These are phyloP conservation scores for Cephonodes hylas DNA, from an alignment of 2,888 invertebrate genomes.

Conservation along the genomic window DNA sequence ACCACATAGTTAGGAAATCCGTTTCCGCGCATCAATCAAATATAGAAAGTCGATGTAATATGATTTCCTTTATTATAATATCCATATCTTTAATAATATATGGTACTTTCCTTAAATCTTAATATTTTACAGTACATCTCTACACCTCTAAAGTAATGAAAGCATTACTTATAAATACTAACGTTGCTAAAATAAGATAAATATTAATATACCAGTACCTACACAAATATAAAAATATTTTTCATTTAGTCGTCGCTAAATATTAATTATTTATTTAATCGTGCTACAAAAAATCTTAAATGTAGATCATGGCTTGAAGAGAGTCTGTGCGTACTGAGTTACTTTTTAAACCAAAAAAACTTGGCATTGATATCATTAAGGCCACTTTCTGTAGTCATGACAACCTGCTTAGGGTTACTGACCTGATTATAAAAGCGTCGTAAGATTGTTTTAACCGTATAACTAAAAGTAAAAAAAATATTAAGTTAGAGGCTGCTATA, in stretches of 20 bases:
- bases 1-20: constrained; percentile 28
- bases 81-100: background rate
- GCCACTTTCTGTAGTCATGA: constrained; percentile 40
- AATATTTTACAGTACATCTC: too few relatives aligned
- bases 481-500: too few relatives aligned
- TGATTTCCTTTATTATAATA: background rate
- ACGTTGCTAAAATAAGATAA: too few relatives aligned
- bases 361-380: constrained; percentile 46
- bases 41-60: constrained; percentile 19
- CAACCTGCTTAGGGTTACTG: background rate
- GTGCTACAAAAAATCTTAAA: constrained; percentile 33
- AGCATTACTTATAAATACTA: too few relatives aligned
- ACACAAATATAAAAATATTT: background rate
- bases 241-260: background rate
- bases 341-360: constrained; percentile 37
- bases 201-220: background rate
- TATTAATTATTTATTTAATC: background rate
- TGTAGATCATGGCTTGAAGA: constrained; percentile 54
- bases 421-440: background rate
- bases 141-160: too few relatives aligned
- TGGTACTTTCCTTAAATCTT: too few relatives aligned
- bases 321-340: constrained; percentile 36
- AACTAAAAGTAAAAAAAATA: too few relatives aligned
- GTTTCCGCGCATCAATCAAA: constrained; percentile 23
- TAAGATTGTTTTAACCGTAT: background rate